Conservation (phyloP, 2,888 invertebrate genomes). For the Hedya salicella region DNA sequence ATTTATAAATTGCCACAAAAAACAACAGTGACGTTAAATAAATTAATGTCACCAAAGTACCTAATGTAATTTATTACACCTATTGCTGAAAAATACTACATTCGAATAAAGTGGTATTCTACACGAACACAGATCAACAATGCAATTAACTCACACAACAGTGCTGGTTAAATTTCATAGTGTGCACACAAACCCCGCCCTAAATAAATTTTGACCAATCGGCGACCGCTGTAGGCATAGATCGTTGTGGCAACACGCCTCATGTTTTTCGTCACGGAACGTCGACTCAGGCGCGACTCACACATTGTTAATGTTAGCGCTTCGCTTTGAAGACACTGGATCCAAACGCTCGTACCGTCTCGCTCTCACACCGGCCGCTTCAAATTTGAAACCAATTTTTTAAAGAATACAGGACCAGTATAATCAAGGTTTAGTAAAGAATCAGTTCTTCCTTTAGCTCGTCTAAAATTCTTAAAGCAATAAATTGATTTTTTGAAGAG, state of each 20-base stretch:
- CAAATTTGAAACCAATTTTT: slow-evolving; percentile 10
- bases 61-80: slow-evolving; percentile 35
- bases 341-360: slow-evolving; percentile 72
- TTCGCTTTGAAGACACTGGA: slow-evolving; percentile 81
- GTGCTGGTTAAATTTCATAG: slow-evolving; percentile 64
- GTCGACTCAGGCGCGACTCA: slow-evolving; percentile 84
- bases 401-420: background rate
- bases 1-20: background rate
- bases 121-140: slow-evolving; percentile 75
- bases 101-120: slow-evolving; percentile 67
- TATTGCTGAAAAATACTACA: slow-evolving; percentile 68
- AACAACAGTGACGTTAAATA: background rate
- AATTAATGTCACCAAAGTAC: slow-evolving; percentile 8
- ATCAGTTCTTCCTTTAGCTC: background rate
- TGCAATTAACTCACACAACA: slow-evolving; percentile 83
- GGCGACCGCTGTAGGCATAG: slow-evolving; percentile 71
- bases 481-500: slow-evolving; percentile 34
- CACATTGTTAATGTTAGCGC: slow-evolving; percentile 81
- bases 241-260: slow-evolving; percentile 83
- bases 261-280: slow-evolving; percentile 82
- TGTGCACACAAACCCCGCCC: slow-evolving; percentile 80
- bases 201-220: slow-evolving; percentile 79
- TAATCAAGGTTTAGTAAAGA: background rate
- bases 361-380: slow-evolving; percentile 64
- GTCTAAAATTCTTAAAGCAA: background rate